Base-by-base conservation (phyloP, 2,797 vertebrate species). In the Sparus aurata region DNA sequence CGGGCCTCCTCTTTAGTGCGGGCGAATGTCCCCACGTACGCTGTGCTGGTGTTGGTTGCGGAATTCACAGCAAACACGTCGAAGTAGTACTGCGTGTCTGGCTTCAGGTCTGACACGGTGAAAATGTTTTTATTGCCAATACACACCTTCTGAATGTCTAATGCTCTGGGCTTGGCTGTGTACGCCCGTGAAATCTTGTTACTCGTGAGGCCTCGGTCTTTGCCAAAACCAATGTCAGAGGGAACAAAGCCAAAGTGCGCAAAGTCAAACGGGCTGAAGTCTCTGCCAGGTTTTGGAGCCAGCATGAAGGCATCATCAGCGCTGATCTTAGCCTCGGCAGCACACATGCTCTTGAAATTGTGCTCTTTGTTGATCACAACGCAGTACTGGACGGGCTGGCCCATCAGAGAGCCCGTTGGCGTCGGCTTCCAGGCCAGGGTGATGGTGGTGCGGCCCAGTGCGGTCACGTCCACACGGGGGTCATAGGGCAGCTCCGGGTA, bases 271-370 rank as follows among this genome's bases (percentile, higher is more conserved):
- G 97, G 98, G 88, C 96, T 99, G 77, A 99, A 99, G 93, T 99
- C 98, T 78, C 97, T 92, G 0, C 97, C 98, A 0, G 98, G 98
- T 46, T 98, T 98, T 0, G 98, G 98, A 3, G 96, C 97, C 75
- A 92, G 75, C 98, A 99, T 99, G 90, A 99, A 99, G 10, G 95
- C 90, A 0, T 98, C 98, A 0, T 99, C 98, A 0, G 86, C 83
- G 72, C 89, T 95, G 83, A 98, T 94, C 88, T 97, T 99, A n/a
- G 98, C 97, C 86, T 99, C 98, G 0, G 97, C 98, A 0, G 97
- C 98, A 6, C 98, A 99, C 82, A 99, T 96, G 75, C 98, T 99
- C 92, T 99, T 99, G 89, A 99, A 99, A 82, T 99, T 99, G 94
- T 99, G 98, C 79, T 99, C 98, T 69, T 97, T 98, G 93, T 97